Evolutionary conservation across 2,888 invertebrate species (phyloP).

Genomic region (Euzetes globulus): DNA sequence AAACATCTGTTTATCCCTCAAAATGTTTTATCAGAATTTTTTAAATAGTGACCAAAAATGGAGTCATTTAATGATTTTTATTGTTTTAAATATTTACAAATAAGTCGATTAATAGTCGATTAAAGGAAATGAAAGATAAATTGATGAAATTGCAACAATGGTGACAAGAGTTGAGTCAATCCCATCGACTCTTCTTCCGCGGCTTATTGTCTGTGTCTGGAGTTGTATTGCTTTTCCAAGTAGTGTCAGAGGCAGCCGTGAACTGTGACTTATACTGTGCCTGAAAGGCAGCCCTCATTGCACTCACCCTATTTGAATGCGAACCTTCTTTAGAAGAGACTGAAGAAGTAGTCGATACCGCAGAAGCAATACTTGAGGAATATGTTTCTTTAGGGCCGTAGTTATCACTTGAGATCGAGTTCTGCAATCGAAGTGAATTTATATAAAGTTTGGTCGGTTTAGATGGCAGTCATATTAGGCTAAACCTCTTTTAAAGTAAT

Average conservation of each 20-base stretch:
- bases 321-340: background rate
- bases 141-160: too few species aligned
- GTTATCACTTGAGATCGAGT: background rate
- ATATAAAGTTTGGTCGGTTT: too few species aligned
- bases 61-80: too few species aligned
- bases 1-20: too few species aligned
- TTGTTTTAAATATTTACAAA: too few species aligned
- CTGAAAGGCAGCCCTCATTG: conserved; percentile 25
- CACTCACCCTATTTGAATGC: background rate
- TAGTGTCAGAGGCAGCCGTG: conserved; percentile 21
- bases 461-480: too few species aligned
- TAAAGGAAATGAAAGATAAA: too few species aligned
- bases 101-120: too few species aligned
- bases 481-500: too few species aligned
- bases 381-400: background rate
- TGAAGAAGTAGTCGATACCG: background rate
- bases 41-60: too few species aligned
- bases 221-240: background rate
- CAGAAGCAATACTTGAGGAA: conserved; percentile 13
- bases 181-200: conserved; percentile 32
- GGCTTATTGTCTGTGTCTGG: background rate
- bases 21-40: too few species aligned
- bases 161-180: too few species aligned
- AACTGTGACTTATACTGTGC: conserved; percentile 35
- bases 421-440: background rate